Base-by-base conservation (phyloP, 2,888 invertebrate species). In the Lithophane semibrunnea region DNA sequence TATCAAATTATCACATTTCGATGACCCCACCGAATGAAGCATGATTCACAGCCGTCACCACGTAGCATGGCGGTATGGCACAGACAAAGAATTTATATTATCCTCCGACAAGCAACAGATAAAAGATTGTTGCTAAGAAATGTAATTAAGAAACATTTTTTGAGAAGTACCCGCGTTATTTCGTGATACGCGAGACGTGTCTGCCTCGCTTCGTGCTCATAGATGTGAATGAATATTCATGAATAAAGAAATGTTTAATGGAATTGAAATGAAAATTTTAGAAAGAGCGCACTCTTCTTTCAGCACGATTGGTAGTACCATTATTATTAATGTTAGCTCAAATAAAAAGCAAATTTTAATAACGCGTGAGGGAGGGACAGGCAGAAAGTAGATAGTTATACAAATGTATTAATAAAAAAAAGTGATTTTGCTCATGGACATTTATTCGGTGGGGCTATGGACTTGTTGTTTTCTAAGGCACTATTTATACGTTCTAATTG, bases 21-120 rank as follows among this genome's bases (percentile, higher is more conserved):
- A 68, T 58, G 52, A 64, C 63, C 67, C 80, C 67, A 80, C 44
- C 73, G 63, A 73, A 79, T 80, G n/a, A 79, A 67, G 49, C 10
- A 37, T n/a, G 29, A 52, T 54, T 29, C 18, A 21, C 2, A 75
- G 7, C 1, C 44, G 10, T n/a, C 13, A 63, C 29, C 52, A 52
- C 18, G 10, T 61, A 58, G 47, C n/a, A 49, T 24, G 10, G 37
- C 18, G 37, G 9, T 9, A 21, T 16, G 12, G 54, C 54, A 16
- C 4, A 16, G 18, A 13, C 9, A 47, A n/a, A 56, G 18, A 16
- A 37, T 37, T 37, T 7, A 24, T 8, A 29, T 52, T 29, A 8
- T 66, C 8, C 21, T 9, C 52, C 9, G n/a, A 18, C n/a, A 49
- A 66, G 47, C 9, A n/a, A 68, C 12, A 9, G 49, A 42, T 10